A percentile compares a stretch with the other conserved stretches of the same genome.
These are phyloP conservation scores for Microtus ochrogaster DNA, from an alignment of 2,113 vertebrate genomes.

Conservation along the genomic window DNA sequence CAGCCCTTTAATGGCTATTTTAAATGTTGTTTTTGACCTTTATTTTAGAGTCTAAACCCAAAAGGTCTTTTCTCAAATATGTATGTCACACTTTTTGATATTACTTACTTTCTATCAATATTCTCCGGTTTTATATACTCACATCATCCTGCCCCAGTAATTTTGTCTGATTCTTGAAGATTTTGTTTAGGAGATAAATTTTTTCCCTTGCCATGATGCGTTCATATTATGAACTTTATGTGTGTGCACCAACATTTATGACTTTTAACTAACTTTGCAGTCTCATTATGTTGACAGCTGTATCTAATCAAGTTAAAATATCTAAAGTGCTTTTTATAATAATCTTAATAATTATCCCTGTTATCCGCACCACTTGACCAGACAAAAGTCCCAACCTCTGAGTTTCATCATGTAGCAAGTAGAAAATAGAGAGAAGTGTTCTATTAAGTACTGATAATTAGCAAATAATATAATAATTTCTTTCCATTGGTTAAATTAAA, in stretches of 20 bases:
- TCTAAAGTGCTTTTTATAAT: slow-evolving; percentile 5
- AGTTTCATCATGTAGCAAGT: slow-evolving; percentile 4
- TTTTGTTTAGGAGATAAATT: not conserved
- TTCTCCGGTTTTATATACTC: not conserved
- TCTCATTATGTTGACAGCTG: slow-evolving; percentile 6
- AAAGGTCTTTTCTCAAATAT: not conserved
- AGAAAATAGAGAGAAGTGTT: slow-evolving; percentile 18
- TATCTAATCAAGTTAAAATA: slow-evolving; percentile 47
- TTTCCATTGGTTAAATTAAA: slow-evolving; percentile 49
- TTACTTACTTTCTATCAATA: not conserved
- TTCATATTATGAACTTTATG: not conserved
- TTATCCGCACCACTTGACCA: not conserved
- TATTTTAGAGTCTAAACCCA: not conserved
- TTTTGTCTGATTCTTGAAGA: slow-evolving; percentile 17
- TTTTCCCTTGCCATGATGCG: not conserved
- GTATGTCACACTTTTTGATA: not conserved
- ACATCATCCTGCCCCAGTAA: not conserved
- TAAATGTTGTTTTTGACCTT: slow-evolving; percentile 27
- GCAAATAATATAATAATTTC: slow-evolving; percentile 24
- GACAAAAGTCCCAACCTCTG: not conserved
- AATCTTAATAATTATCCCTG: not conserved
- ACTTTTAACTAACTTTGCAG: not conserved
- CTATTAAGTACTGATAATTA: slow-evolving; percentile 23
- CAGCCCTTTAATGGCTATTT: slow-evolving; percentile 21
- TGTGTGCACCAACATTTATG: not conserved